Base-by-base conservation (phyloP, 2,113 vertebrate species). In the Mungos mungo region DNA sequence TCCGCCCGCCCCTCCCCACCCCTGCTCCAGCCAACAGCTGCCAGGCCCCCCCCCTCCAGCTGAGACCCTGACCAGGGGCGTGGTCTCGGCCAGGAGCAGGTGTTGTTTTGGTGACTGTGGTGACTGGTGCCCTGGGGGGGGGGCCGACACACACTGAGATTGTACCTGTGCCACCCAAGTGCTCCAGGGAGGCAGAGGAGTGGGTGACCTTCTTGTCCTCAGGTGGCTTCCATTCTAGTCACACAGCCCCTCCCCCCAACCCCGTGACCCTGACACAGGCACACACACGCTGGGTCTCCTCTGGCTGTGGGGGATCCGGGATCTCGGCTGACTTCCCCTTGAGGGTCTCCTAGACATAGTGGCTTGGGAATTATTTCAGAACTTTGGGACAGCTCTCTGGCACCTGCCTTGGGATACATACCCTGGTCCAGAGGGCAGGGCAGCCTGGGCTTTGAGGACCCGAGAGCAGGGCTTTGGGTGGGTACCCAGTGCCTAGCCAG, bases 41-140 rank as follows among this genome's bases (percentile, higher is more conserved):
- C 66, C 21, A 45, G 60, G 50, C 77, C 69, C 52, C 52, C 52
- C 52, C 52, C 52, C 15, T n/a, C 90, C 92, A 63, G 86, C 63
- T 63, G 83, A 72, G 94, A 87, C 93, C 94, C 88, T 14, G 41
- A n/a, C 41, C 27, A 38, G 52, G 90, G 84, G 2, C 38, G 83
- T 81, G 84, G 82, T 52, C 16, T 76, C 45, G 18, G 33, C 14
- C 23, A 45, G 72, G 79, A 84, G 92, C 90, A 79, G 87, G 95
- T 95, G 85, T 19, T 83, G 94, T 60, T 41, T n/a, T 1, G 60
- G 63, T 25, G 3, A 9, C 79, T 3, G 86, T 1, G 60, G 63
- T 25, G 3, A 47, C 12, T 50, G 13, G 77, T 25, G n/a, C 52
- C 65, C 16, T 0, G 52, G 18, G 4, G 76, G 52, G 18, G 4